Base-by-base conservation (phyloP, 2,888 invertebrate species). In the Apotomis turbidana region DNA sequence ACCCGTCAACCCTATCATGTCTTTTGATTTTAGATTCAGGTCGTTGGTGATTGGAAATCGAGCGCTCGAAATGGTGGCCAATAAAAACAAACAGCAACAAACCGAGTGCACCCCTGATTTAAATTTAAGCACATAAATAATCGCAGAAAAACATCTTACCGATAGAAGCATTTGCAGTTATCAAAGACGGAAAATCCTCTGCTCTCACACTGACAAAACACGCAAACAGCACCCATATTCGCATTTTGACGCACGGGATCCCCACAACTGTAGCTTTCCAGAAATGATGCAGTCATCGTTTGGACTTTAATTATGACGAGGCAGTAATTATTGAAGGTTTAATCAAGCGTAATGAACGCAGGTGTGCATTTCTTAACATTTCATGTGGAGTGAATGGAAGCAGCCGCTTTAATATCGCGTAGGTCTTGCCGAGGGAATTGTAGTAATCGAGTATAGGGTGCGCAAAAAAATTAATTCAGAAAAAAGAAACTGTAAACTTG, bases 111-210 rank as follows among this genome's bases (percentile, higher is more conserved):
- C 27, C 27, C 27, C 27, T 27, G 27, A 27, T 27, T 27, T 27
- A 27, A 27, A 27, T 27, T 27, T 27, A 27, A 27, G 27, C 27
- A 27, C 1, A 27, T 27, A 27, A 27, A 27, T 27, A 27, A 49
- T 1, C 9, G 49, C 8, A 49, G 10, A 9, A 6, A 49, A 49
- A 6, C 41, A 12, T 68, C 88, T 89, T 89, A 96, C 96, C 96
- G 83, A 97, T 93, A 0, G 96, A 95, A 5, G 96, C 96, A 85
- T 97, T 97, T 12, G 96, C 94, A 9, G 95, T 95, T 2, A 96
- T 94, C 76, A 96, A 88, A 0, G 96, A 96, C 3, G 97, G 96
- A 87, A 96, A 96, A 78, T 95, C 96, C 85, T 96, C 94, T n/a
- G 83, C 86, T 2, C 57, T 74, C 57, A 81, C 87, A 9, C 76